These are phyloP conservation scores for cat (Felis catus) DNA, from an alignment of 2,113 vertebrate genomes.

Conservation along the genomic window F.catus_Fca126_mat1.0 CM031415.1:149020001-149020500, in stretches of 20 bases:
- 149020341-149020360: too few relatives aligned
- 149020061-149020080: not conserved
- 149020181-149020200: not conserved
- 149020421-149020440: too few relatives aligned
- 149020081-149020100: not conserved
- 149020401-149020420: too few relatives aligned
- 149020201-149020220: not conserved
- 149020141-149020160: not conserved
- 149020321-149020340: too few relatives aligned
- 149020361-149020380: too few relatives aligned
- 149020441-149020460: too few relatives aligned
- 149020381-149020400: too few relatives aligned
- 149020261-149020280: too few relatives aligned
- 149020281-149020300: too few relatives aligned
- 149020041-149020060: not conserved
- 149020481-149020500: too few relatives aligned
- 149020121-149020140: not conserved
- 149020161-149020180: not conserved
- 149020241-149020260: not conserved
- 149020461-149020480: too few relatives aligned
- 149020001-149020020: not conserved
- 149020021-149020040: not conserved
- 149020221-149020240: not conserved
- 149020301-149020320: too few relatives aligned
- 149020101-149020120: not conserved